Percentiles rank a stretch among this genome's conserved stretches.
Evolutionary conservation across 92 coral and sea anemone species (phyloP).

Genomic region (Parazoanthus atlanticus): DNA sequence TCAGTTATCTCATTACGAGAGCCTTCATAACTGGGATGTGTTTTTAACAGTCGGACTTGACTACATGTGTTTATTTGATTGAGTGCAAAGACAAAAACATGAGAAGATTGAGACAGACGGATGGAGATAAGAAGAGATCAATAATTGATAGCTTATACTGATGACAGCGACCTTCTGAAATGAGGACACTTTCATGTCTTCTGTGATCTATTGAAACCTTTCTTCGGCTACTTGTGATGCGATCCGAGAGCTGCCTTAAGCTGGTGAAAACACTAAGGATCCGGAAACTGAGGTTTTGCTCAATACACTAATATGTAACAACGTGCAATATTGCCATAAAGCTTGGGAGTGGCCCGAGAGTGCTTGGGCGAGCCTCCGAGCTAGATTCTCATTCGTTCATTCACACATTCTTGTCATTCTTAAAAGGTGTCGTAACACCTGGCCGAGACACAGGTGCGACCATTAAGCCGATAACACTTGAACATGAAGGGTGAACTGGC

Average conservation of each 20-base stretch:
- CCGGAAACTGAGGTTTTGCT: slow-evolving; percentile 35
- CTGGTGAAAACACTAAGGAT: slow-evolving; percentile 1
- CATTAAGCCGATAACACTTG: background rate
- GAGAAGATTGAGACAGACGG: background rate
- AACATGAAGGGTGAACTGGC: background rate
- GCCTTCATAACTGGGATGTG: background rate
- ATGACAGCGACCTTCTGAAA: background rate
- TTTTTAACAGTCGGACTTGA: background rate
- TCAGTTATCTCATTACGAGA: background rate
- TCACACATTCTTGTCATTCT: background rate
- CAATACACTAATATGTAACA: background rate
- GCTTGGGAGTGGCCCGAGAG: background rate
- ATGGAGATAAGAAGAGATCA: background rate
- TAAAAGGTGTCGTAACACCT: slow-evolving; percentile 8
- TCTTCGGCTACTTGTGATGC: background rate
- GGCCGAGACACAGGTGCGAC: slow-evolving; percentile 6
- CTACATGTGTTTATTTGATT: background rate
- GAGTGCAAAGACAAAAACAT: background rate
- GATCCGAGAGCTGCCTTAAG: background rate
- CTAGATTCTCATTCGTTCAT: background rate
- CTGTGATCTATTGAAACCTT: background rate
- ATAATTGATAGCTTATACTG: background rate
- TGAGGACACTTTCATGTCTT: background rate
- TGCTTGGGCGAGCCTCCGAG: background rate
- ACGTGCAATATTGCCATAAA: background rate